phyloP scores from a whole-genome alignment of 2,888 invertebrate genomes.

The Neoscelio sp. region DNA sequence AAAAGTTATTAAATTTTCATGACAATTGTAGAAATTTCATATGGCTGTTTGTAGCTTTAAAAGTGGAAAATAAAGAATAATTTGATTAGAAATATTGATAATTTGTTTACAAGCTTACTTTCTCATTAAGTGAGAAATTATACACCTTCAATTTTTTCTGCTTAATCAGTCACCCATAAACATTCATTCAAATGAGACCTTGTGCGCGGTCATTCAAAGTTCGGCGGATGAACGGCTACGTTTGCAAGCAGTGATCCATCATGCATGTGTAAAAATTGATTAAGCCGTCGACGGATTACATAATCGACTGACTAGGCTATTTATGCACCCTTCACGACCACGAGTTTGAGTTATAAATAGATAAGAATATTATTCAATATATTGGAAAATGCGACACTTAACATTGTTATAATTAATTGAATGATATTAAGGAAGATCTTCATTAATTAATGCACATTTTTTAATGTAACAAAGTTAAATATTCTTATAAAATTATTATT shows the following conservation, averaged over 20 bases:
- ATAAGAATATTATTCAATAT: constrained; percentile 55
- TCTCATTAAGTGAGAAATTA: constrained; percentile 1
- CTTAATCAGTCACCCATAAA: constrained; percentile 38
- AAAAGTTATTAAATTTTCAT: too few relatives aligned
- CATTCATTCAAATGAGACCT: constrained; percentile 53
- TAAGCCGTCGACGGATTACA: constrained; percentile 59
- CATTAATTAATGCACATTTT: neutral
- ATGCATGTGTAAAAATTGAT: constrained; percentile 62
- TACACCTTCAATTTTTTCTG: constrained; percentile 32
- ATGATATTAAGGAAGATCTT: neutral
- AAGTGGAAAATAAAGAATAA: too few relatives aligned
- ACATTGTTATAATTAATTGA: constrained; percentile 38
- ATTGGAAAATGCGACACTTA: constrained; percentile 47
- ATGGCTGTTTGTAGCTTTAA: too few relatives aligned
- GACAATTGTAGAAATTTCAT: too few relatives aligned
- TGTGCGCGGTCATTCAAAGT: constrained; percentile 49
- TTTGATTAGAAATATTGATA: too few relatives aligned
- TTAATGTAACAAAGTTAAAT: neutral
- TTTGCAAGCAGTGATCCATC: constrained; percentile 49
- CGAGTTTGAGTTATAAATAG: constrained; percentile 56
- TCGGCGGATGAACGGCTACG: constrained; percentile 44
- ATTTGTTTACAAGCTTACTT: too few relatives aligned
- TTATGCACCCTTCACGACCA: constrained; percentile 60
- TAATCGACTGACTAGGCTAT: constrained; percentile 56
- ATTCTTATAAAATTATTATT: neutral